Percentiles rank a stretch among this genome's conserved stretches.
These are phyloP conservation scores for Diarsia brunnea DNA, from an alignment of 2,888 invertebrate species.

Conservation along the genomic window DNA sequence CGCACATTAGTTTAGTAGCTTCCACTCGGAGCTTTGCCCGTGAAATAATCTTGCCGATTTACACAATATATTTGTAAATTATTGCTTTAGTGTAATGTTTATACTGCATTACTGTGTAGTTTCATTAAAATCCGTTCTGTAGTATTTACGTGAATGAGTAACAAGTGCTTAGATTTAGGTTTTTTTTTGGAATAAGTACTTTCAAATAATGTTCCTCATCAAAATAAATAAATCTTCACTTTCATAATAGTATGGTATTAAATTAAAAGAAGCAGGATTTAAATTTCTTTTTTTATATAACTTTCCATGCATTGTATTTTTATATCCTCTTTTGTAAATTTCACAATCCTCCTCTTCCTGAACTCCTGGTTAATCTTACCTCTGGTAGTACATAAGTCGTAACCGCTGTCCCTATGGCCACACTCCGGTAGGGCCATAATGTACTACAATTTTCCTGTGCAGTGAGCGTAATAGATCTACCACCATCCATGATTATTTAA, in stretches of 20 bases:
- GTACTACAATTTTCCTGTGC: slow-evolving; percentile 63
- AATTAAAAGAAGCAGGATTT: not conserved
- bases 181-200: no score
- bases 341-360: not conserved
- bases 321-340: not conserved
- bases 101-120: not conserved
- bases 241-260: no score
- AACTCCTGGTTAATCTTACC: not conserved
- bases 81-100: not conserved
- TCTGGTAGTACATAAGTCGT: not conserved
- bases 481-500: slow-evolving; percentile 34
- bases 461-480: slow-evolving; percentile 39
- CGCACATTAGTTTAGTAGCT: slow-evolving; percentile 8
- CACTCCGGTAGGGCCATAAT: slow-evolving; percentile 61
- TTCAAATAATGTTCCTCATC: no score
- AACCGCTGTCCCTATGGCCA: slow-evolving; percentile 45
- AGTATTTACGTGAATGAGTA: not conserved
- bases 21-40: not conserved
- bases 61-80: not conserved
- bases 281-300: not conserved
- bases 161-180: not conserved
- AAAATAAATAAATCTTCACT: no score
- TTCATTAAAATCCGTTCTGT: not conserved
- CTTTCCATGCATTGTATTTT: not conserved
- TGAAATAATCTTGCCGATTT: not conserved